Evolutionary conservation across 2,888 invertebrate species (phyloP), one percentile per base, ranked within the genome.

Genomic region (Selenia dentaria): DNA sequence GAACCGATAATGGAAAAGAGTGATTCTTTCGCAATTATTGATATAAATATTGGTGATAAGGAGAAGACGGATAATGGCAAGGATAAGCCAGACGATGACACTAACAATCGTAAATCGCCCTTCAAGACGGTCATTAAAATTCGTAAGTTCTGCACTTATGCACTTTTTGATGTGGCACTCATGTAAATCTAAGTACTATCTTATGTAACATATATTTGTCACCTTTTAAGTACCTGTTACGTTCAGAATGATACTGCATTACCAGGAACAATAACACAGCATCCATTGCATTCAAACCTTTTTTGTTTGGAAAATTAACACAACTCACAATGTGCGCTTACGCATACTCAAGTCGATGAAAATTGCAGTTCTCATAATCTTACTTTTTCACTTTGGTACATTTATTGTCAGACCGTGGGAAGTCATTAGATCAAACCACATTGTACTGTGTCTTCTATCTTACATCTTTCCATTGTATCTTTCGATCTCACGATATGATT

Each of bases 21-120:
- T 67, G 77, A 79, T 37, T 71, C 83, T n/a, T 86, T 83, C 55
- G 74, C 83, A 51, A 79, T 86, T 46, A 64, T 86, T 57, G 82
- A 86, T 59, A 79, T 87, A 53, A 80, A 83, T 50, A 76, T 86
- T 47, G 57, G 62, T 46, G 69, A 76, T 66, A 84, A 82, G 48
- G 68, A 74, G 47, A 74, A 67, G 50, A 73, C 67, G 46, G 64
- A 68, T 48, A 63, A 56, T 24, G 44, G 55, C 13, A 64, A 62
- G 33, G 59, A 57, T 18, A 61, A 53, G 11, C 62, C 50, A 41
- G 60, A 59, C 22, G 59, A 70, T 33, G 75, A 70, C 32, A 69
- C 64, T 55, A 60, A 53, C 40, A 70, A 65, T 54, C 79, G 68
- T 49, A 70, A 66, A 43, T 59, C 66, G 2, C 69, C 79, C 9